Base-by-base conservation (phyloP, 2,797 vertebrate genomes). In the Podargus strigoides region DNA sequence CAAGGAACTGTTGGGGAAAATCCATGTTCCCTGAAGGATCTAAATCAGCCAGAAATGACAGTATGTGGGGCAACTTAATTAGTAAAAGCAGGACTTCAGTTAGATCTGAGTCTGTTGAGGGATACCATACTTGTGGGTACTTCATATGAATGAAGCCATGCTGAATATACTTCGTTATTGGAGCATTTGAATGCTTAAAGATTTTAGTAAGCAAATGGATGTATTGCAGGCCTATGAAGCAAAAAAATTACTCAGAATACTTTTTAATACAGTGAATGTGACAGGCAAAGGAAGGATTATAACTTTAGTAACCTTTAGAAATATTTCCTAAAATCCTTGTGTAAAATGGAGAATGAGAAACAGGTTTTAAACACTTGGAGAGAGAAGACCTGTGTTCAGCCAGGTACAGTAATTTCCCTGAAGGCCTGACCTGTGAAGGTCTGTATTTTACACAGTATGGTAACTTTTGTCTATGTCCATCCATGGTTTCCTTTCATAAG, bases 41-140 rank as follows among this genome's bases (percentile, higher is more conserved):
- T 69, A 91, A 89, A 85, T 82, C 21, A 68, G 47, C 32, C 76
- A 91, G 64, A 96, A 96, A 92, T 68, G 41, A 75, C 70, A 94
- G 39, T 62, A 85, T 26, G 8, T 66, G 52, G 36, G 34, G 18
- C n/a, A 92, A 68, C 41, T 78, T 50, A 73, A 89, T 73, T 23
- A 49, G 46, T 72, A 72, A 90, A 94, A 47, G 58, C 77, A 95
- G 49, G 62, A 49, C 67, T 84, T 75, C 41, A 84, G 85, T 91
- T 94, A 96, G 64, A 77, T 82, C 34, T 27, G 30, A 60, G 11
- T 79, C 83, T 94, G 67, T 89, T 84, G 78, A 85, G 36, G 34
- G 39, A 47, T 87, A 60, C 9, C 37, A 13, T 67, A 23, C 14
- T 75, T 91, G 78, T 62, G 70, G 59, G 41, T 92, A 41, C 42